Base-by-base conservation (phyloP, 2,888 invertebrate species). In the Antheraea assamensis region DNA sequence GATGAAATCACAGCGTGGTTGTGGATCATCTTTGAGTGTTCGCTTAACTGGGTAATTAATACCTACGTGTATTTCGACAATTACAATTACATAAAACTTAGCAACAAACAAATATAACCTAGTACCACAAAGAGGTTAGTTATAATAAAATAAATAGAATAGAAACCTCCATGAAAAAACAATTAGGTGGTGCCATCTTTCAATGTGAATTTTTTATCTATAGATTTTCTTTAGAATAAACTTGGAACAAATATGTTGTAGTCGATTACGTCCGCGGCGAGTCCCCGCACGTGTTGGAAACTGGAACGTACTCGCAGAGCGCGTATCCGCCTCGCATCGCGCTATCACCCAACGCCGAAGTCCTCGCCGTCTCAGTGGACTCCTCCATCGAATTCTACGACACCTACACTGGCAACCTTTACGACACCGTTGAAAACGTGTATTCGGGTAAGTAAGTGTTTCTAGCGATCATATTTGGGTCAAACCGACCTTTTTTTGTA, bases 241-340 rank as follows among this genome's bases (percentile, higher is more conserved):
- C 0, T 1, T 4, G 15, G 5, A 17, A 64, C 17, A 13, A n/a
- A 8, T 52, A 49, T 21, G 42, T n/a, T 68, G 7, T 70, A 98
- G 98, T 98, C 81, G 97, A 98, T 83, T 98, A 97, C 87, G 94
- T 95, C 35, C 96, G 96, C 87, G 97, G 97, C 5, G 97, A 98
- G 89, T 97, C 97, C 74, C 97, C 98, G 0, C 96, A 96, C 85
- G 92, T 97, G 74, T 89, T 97, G 66, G 94, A 95, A 79, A 96
- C 96, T 1, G 97, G 97, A 19, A 91, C 90, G 42, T 96, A 96
- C 82, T 95, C 95, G 31, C 95, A 95, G 87, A 92, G 95, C 0
- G 93, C 93, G 0, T 90, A 91, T 72, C 88, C 95, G 19, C 95
- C 96, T 15, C 92, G 93, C 77, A 95, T 98, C 74, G 97, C 97